Base-by-base conservation (phyloP, 2,888 invertebrate genomes). In the Caenorhabditis parvicauda region DNA sequence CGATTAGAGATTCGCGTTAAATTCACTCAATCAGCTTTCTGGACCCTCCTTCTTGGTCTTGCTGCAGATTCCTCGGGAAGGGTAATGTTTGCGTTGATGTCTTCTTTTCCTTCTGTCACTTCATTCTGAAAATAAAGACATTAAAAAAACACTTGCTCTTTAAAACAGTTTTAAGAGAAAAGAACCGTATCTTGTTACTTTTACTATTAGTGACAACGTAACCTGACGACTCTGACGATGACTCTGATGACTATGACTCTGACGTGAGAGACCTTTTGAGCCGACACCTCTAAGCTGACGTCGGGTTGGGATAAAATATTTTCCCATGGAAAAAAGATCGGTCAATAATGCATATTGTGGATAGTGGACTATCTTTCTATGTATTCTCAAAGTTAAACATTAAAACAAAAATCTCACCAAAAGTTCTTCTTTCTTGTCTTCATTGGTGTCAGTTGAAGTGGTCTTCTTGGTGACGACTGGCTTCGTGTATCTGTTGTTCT, bases 401-500 rank as follows among this genome's bases (percentile, higher is more conserved):
- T 5, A 39, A 39, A 9, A 6, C n/a, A 39, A 39, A 39, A 14
- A 17, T 27, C 57, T 41, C 58, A 51, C 25, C 54, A 51, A 17
- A 39, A 37, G 47, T 43, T 56, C 48, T 60, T 52, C 32, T 60
- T 60, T 5, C n/a, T n/a, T n/a, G n/a, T n/a, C n/a, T n/a, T n/a
- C n/a, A 14, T 35, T 2, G 28, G n/a, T 22, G 47, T n/a, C 35
- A 14, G 35, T 21, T 9, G 21, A 22, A 24, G 12, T 50, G n/a
- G 49, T 39, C 9, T 21, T 3, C 19, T 38, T 50, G 22, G 53
- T 48, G 24, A 32, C 22, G 12, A n/a, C 38, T 21, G 48, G 42
- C 28, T 44, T 52, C n/a, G 59, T 56, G 46, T 74, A 76, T 27
- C 74, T 57, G 48, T 76, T 75, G 54, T 73, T 71, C 57, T 71